Conservation (phyloP, 1,140 invertebrate genomes). For the Agraylea sexmaculata region DNA sequence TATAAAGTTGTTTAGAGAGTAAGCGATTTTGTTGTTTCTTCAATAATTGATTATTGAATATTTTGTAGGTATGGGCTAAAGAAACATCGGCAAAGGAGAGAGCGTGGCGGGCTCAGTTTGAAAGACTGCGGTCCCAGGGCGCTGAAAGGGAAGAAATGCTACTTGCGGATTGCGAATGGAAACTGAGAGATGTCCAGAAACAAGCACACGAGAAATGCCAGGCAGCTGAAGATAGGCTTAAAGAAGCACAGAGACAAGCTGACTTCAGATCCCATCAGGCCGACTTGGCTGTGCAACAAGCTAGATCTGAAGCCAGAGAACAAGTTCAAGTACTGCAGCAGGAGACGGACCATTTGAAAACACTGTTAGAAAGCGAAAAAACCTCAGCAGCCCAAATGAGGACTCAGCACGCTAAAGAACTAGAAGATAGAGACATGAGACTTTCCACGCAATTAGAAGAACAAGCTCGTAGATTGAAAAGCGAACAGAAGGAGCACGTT, state of each 20-base stretch:
- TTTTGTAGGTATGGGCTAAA: too few species aligned
- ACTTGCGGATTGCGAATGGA: conserved; percentile 40
- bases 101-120: conserved; percentile 34
- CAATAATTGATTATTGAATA: too few species aligned
- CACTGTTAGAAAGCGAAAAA: conserved; percentile 17
- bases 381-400: conserved; percentile 5
- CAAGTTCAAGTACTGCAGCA: conserved; percentile 7
- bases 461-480: conserved; percentile 9
- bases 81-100: conserved; percentile 26
- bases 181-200: conserved; percentile 36
- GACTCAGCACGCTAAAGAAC: conserved; percentile 15
- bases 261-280: conserved; percentile 14
- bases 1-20: too few species aligned
- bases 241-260: conserved; percentile 11
- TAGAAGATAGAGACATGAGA: conserved; percentile 18
- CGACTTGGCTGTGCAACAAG: conserved; percentile 4
- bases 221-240: conserved; percentile 12
- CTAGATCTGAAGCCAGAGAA: background rate
- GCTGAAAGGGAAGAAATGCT: conserved; percentile 36
- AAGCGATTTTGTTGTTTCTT: too few species aligned
- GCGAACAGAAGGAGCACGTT: conserved; percentile 9
- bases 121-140: conserved; percentile 32
- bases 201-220: conserved; percentile 24
- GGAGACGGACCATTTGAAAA: conserved; percentile 12
- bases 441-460: conserved; percentile 14